phyloP scores from a whole-genome alignment of 2,113 vertebrate genomes.

The Alethe castanea region DNA sequence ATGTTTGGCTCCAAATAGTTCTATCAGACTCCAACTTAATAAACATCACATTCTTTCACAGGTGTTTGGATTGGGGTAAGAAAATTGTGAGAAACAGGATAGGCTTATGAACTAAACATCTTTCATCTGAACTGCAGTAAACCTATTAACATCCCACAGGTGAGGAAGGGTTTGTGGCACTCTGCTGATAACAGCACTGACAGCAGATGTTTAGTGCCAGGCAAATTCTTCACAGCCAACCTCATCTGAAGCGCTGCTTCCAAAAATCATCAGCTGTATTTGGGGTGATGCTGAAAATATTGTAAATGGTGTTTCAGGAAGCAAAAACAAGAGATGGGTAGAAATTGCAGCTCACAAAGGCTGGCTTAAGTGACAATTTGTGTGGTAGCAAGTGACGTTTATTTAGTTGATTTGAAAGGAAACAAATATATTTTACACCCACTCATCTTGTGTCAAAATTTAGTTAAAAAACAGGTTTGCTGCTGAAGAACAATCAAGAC shows the following conservation, averaged over 20 bases:
- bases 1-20: neutral
- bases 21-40: neutral
- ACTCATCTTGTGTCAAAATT: neutral
- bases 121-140: neutral
- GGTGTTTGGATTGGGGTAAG: neutral
- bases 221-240: neutral
- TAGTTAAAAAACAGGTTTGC: neutral
- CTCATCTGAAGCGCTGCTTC: neutral
- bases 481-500: neutral
- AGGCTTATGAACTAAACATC: neutral
- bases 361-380: conserved; percentile 28
- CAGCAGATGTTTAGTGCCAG: neutral
- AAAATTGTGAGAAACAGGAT: neutral
- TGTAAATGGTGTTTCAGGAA: neutral
- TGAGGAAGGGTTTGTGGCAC: neutral
- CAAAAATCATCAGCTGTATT: neutral
- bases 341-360: conserved; percentile 5
- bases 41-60: neutral
- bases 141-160: neutral
- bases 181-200: neutral
- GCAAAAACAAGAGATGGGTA: neutral
- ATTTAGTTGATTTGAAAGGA: conserved; percentile 30
- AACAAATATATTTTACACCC: conserved; percentile 35
- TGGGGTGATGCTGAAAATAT: neutral
- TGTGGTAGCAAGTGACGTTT: neutral